phyloP scores from a whole-genome alignment of 2,113 vertebrate species.

The Cricetomys ansorgei region DNA sequence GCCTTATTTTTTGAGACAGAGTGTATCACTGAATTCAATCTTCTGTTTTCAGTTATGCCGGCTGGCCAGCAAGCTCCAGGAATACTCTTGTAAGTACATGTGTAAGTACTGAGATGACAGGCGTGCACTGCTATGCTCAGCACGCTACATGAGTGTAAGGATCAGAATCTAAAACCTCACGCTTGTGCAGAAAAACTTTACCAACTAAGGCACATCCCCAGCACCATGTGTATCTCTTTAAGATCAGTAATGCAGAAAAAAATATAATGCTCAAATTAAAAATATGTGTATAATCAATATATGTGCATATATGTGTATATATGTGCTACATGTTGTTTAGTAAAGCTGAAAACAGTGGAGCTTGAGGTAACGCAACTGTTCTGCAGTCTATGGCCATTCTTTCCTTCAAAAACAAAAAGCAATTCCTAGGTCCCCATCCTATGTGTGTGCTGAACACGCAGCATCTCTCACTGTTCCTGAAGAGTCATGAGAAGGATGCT shows the following conservation, averaged over 20 bases:
- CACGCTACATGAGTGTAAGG: not conserved
- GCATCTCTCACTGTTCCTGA: not conserved
- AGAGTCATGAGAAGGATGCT: not conserved
- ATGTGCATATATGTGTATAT: not conserved
- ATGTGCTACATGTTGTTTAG: not conserved
- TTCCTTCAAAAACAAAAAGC: not conserved
- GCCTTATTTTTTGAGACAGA: not conserved
- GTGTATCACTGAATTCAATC: not conserved
- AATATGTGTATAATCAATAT: not conserved
- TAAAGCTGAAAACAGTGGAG: not conserved
- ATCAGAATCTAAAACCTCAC: not conserved
- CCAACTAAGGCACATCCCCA: not conserved
- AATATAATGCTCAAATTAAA: not conserved
- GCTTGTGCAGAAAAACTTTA: too few species aligned
- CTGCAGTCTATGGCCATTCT: not conserved
- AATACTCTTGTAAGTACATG: not conserved
- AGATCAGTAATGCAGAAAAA: not conserved
- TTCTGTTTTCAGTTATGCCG: not conserved
- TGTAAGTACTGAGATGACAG: not conserved
- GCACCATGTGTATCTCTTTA: not conserved
- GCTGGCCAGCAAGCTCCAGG: not conserved
- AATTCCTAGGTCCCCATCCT: not conserved
- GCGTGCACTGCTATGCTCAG: too few species aligned
- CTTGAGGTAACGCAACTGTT: not conserved
- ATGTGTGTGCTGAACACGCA: not conserved